Evolutionary conservation across 2,797 vertebrate genomes (phyloP).

Genomic region (Melanotaenia nigrans): DNA sequence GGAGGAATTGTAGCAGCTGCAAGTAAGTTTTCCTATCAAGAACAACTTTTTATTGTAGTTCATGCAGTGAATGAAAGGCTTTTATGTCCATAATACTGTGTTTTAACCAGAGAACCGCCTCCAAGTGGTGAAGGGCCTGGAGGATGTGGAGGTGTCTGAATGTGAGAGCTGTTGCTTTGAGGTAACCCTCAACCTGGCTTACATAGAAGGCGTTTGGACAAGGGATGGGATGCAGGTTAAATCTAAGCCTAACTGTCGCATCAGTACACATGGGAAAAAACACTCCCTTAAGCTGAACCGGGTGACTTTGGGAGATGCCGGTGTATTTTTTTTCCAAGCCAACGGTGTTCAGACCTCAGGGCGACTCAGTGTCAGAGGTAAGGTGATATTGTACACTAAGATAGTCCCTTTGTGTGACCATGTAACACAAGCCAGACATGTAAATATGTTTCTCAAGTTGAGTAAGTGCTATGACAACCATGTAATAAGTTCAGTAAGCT

Average conservation of each 20-base stretch:
- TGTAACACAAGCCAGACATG: neutral
- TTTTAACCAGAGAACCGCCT: conserved; percentile 87
- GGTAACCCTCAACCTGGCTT: conserved; percentile 88
- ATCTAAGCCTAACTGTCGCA: conserved; percentile 82
- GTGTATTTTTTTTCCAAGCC: conserved; percentile 87
- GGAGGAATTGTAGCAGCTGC: conserved; percentile 77
- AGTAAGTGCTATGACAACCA: neutral
- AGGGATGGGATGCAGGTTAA: conserved; percentile 87
- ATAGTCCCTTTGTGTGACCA: neutral
- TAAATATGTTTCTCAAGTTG: neutral
- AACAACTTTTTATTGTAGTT: neutral
- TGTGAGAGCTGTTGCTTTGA: conserved; percentile 87
- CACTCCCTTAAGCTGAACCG: conserved; percentile 86
- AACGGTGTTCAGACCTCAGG: conserved; percentile 86
- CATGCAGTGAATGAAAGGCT: neutral
- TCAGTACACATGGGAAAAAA: conserved; percentile 83
- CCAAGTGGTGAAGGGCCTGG: conserved; percentile 87
- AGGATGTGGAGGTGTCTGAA: conserved; percentile 84
- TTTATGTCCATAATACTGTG: conserved; percentile 7
- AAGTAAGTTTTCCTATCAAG: conserved; percentile 62
- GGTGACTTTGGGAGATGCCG: conserved; percentile 85
- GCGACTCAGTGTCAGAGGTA: conserved; percentile 89
- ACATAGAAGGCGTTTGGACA: conserved; percentile 88
- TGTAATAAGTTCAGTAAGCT: neutral
- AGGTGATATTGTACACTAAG: neutral